Conservation (phyloP, 2,113 vertebrate species). For the Megalops atlanticus region DNA sequence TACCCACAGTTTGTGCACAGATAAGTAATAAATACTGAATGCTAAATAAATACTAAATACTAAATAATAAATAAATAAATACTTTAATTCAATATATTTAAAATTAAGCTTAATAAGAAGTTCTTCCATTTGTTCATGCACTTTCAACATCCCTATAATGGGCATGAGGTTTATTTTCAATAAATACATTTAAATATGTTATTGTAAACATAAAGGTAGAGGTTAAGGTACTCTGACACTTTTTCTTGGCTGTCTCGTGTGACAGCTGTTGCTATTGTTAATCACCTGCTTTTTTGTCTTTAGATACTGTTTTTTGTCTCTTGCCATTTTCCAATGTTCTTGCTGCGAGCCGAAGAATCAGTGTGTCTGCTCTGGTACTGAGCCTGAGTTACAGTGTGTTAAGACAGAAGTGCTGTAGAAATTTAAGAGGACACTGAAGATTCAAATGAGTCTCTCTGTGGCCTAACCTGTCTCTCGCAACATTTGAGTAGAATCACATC, state of each 20-base stretch:
- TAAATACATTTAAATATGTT: slow-evolving; percentile 57
- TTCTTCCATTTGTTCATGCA: slow-evolving; percentile 21
- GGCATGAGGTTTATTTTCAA: slow-evolving; percentile 57
- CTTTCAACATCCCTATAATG: slow-evolving; percentile 52
- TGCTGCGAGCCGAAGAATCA: neutral
- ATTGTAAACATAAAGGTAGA: slow-evolving; percentile 16
- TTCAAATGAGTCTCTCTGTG: neutral
- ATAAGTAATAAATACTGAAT: neutral
- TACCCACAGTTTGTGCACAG: neutral
- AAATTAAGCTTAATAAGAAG: neutral
- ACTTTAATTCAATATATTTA: neutral
- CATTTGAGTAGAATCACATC: neutral
- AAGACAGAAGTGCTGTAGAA: neutral
- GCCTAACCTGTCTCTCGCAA: neutral
- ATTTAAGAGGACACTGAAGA: neutral
- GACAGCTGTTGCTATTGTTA: neutral
- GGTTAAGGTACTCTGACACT: neutral
- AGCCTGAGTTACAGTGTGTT: neutral
- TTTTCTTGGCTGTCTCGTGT: neutral
- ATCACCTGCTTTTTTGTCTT: neutral
- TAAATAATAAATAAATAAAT: neutral
- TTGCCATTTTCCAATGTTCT: neutral
- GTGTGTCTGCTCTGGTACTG: neutral
- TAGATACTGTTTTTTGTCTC: neutral
- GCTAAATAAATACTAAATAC: neutral